Evolutionary conservation across 1,140 invertebrate genomes (phyloP).

Genomic region (Cotesia chilonis): DNA sequence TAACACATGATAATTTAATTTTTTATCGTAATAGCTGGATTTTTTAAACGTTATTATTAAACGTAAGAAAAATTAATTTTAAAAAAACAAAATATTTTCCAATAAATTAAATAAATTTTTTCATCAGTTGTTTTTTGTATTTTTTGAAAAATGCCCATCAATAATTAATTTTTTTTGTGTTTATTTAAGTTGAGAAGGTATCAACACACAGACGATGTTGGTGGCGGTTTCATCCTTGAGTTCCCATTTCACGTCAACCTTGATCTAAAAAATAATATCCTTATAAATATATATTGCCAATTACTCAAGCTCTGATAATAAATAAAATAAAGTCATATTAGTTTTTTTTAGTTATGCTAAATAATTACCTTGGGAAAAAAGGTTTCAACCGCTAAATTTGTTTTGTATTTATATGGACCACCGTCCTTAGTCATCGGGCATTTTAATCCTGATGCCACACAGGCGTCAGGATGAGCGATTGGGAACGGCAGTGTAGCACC

Average conservation of each 20-base stretch:
- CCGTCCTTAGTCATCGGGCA: slow-evolving; percentile 72
- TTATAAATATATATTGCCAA: neutral
- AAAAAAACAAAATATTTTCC: no score
- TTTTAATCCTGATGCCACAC: slow-evolving; percentile 68
- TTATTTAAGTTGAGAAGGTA: slow-evolving; percentile 65
- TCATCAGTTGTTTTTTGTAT: no score
- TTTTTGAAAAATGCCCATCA: neutral
- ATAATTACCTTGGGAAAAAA: slow-evolving; percentile 68
- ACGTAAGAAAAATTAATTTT: no score
- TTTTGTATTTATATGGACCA: slow-evolving; percentile 68
- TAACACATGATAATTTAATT: no score
- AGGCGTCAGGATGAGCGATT: slow-evolving; percentile 74
- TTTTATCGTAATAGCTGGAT: neutral
- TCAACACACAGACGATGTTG: slow-evolving; percentile 73
- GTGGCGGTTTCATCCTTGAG: slow-evolving; percentile 69
- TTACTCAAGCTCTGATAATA: neutral
- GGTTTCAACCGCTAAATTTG: slow-evolving; percentile 69
- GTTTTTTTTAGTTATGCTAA: no score
- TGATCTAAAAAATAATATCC: slow-evolving; percentile 61
- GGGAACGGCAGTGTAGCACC: slow-evolving; percentile 77
- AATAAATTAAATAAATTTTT: no score
- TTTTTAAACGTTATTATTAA: neutral
- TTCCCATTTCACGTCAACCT: slow-evolving; percentile 77
- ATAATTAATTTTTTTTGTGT: slow-evolving; percentile 4
- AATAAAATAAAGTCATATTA: no score